Evolutionary conservation across 64 coral and sea anemone species (phyloP).

Genomic region (Platygyra sinensis): DNA sequence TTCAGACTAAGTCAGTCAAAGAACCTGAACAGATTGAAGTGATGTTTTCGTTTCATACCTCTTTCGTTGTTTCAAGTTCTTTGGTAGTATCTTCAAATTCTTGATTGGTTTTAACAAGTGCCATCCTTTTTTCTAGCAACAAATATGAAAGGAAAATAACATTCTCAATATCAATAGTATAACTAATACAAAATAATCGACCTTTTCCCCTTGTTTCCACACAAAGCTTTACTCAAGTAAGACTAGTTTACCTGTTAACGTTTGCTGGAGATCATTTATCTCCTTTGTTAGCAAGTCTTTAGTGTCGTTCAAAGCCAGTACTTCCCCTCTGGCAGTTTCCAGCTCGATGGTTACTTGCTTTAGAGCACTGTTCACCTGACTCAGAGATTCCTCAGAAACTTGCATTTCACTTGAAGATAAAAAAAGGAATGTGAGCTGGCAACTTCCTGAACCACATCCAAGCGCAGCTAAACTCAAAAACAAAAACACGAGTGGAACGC

Average conservation of each 20-base stretch:
- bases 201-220: background rate
- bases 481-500: too few relatives aligned
- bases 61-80: conserved; percentile 22
- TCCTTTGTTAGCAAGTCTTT: conserved; percentile 10
- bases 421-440: background rate
- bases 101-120: conserved; percentile 6
- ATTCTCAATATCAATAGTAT: background rate
- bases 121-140: background rate
- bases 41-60: background rate
- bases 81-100: conserved; percentile 13
- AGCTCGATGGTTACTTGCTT: background rate
- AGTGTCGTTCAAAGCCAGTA: background rate
- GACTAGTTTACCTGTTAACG: background rate
- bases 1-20: too few relatives aligned
- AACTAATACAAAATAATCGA: too few relatives aligned
- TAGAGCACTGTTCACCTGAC: background rate
- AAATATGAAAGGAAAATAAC: background rate
- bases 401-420: conserved; percentile 3
- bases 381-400: conserved; percentile 7
- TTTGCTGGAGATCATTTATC: background rate
- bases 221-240: background rate
- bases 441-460: too few relatives aligned
- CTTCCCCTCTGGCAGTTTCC: background rate
- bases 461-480: too few relatives aligned
- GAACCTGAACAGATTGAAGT: too few relatives aligned